Evolutionary conservation across 2,797 vertebrate genomes (phyloP), one percentile per base, ranked within the genome.

Genomic region (Mallotus villosus): DNA sequence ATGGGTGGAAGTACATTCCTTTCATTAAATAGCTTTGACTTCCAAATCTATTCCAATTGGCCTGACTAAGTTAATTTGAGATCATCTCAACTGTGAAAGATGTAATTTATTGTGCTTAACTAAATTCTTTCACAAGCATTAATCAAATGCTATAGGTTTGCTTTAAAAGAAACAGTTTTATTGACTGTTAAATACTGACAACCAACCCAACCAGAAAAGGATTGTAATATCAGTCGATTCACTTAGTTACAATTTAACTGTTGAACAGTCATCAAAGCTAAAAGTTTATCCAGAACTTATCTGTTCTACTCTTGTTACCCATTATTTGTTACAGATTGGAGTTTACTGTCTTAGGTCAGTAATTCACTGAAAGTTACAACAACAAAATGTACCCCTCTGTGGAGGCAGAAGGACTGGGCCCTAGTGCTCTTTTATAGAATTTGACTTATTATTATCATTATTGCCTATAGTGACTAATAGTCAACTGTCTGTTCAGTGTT

Each of bases 401-500:
- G 24, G 22, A 60, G 4, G 11, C 49, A 17, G 9, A 6, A 4
- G 6, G 58, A 60, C 24, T 60, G 22, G 11, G 24, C 58, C 22
- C 22, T 14, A 25, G 21, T 22, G 58, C 22, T 9, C 22, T 25
- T 24, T 59, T 59, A 59, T 22, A 12, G 41, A 46, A 46, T 14
- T 22, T 60, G 58, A 60, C 22, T 25, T 24, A 60, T 60, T 11
- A 24, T 60, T 60, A 17, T 55, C 7, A 17, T n/a, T 1, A 53
- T 17, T 55, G 37, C 57, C 9, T 76, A 58, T 24, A 24, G 19
- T 55, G 34, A 16, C 2, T 65, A 5, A 34, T 34, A 7, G 19
- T 14, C 70, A 59, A 70, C 70, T 64, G 59, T 58, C 62, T 58
- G 70, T 64, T 55, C 21, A 57, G 27, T 63, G 17, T 64, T 9